Evolutionary conservation across 2,888 invertebrate species (phyloP), one percentile per base, ranked within the genome.

Genomic region (Trachelus troglodyta): DNA sequence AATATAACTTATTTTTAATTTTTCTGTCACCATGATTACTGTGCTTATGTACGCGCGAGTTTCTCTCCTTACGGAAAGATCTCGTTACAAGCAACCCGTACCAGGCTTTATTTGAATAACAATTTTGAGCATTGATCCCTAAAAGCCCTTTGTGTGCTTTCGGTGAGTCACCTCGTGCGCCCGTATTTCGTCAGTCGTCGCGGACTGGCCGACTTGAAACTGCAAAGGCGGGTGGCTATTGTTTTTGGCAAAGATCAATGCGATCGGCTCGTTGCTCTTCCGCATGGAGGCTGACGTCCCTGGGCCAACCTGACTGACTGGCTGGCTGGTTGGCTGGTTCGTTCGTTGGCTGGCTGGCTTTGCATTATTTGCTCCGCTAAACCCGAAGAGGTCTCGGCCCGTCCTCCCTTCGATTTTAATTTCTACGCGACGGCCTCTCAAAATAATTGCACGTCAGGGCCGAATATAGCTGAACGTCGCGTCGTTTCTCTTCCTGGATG

Each of bases 181-280:
- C 88, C 88, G 87, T 87, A 88, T 88, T 88, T 88, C 86, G 85
- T 82, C 84, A 85, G 84, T 79, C 82, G 2, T 56, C 56, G 56
- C 56, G 23, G 56, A 56, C 56, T 56, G 56, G 9, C 23, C 56
- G 56, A 56, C 56, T 56, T 9, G 56, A 56, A 84, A 87, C 86
- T 88, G 83, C 85, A 86, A 85, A 88, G 86, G 89, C 89, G 84
- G 77, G 82, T 78, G 75, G 85, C 85, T 87, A 89, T 89, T 89
- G 89, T 89, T 89, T 89, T 89, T 89, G 87, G 86, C 87, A 87
- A 89, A 89, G 89, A 89, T 89, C 89, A 89, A 87, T 89, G 89
- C 85, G 88, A 87, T 89, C 87, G 89, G 88, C 87, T 85, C 85
- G 85, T 85, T 86, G 87, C 85, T 87, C 86, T 87, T 88, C 85